Evolutionary conservation across 2,113 vertebrate species (phyloP).

Genomic region (Verasper variegatus): DNA sequence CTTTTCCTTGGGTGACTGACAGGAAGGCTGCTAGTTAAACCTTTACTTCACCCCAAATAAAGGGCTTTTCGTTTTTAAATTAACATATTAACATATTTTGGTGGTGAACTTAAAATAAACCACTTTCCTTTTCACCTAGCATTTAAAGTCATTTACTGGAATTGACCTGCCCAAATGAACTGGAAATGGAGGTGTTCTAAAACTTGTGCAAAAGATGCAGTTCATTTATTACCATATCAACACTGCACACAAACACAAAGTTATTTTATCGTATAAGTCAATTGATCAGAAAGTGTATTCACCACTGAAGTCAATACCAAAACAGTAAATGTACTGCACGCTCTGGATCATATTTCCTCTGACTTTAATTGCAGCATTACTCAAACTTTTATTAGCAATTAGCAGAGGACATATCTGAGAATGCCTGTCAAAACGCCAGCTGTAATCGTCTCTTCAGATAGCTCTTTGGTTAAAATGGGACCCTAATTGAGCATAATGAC

Average conservation of each 20-base stretch:
- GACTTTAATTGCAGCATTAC: conserved; percentile 35
- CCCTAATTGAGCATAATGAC: conserved; percentile 46
- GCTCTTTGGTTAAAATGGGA: conserved; percentile 32
- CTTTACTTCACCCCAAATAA: no score
- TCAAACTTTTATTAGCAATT: conserved; percentile 42
- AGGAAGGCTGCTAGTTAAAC: no score
- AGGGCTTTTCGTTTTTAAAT: no score
- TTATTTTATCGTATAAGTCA: not conserved
- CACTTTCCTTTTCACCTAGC: no score
- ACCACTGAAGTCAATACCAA: not conserved
- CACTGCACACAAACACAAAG: not conserved
- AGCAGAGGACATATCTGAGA: conserved; percentile 14
- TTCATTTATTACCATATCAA: not conserved
- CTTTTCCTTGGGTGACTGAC: not conserved
- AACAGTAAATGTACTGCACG: not conserved
- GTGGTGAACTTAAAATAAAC: no score
- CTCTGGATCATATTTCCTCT: conserved; percentile 19
- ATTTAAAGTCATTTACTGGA: no score
- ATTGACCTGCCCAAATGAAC: no score
- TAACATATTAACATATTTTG: no score
- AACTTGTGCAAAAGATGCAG: no score
- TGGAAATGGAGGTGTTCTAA: no score
- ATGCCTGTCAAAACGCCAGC: conserved; percentile 41
- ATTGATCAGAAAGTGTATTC: not conserved
- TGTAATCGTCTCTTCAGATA: conserved; percentile 21